A percentile compares a stretch with the other conserved stretches of the same genome.
phyloP scores from a whole-genome alignment of 1,140 invertebrate species.

The Coptotermes formosanus region DNA sequence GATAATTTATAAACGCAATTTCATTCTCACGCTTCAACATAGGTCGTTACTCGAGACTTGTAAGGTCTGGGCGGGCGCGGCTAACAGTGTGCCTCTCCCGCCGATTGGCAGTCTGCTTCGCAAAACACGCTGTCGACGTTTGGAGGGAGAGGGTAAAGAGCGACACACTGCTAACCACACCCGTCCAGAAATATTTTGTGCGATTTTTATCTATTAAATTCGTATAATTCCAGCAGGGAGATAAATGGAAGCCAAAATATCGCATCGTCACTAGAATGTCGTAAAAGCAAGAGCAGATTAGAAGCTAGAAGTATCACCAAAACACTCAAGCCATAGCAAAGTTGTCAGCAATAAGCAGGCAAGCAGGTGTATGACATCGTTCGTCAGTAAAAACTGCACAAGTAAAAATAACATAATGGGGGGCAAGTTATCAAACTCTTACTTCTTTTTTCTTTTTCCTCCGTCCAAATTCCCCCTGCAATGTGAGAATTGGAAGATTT shows the following conservation, averaged over 20 bases:
- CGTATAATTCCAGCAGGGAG: too few species aligned
- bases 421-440: constrained; percentile 55
- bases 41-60: too few species aligned
- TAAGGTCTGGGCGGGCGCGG: too few species aligned
- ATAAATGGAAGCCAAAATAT: background rate
- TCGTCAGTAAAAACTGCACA: constrained; percentile 16
- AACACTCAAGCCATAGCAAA: background rate
- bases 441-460: constrained; percentile 96
- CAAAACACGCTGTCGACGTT: too few species aligned
- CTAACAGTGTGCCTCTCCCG: too few species aligned
- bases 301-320: background rate
- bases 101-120: too few species aligned
- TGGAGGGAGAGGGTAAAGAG: too few species aligned
- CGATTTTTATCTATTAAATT: too few species aligned
- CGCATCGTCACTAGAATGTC: background rate
- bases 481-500: constrained; percentile 43
- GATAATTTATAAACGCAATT: too few species aligned
- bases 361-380: constrained; percentile 14
- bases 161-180: too few species aligned
- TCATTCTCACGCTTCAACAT: too few species aligned
- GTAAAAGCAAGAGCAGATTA: background rate
- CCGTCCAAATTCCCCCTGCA: constrained; percentile 85
- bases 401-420: constrained; percentile 13
- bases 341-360: constrained; percentile 12
- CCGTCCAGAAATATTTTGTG: too few species aligned